phyloP scores from a whole-genome alignment of 2,888 invertebrate genomes.

The Charanyca ferruginea region DNA sequence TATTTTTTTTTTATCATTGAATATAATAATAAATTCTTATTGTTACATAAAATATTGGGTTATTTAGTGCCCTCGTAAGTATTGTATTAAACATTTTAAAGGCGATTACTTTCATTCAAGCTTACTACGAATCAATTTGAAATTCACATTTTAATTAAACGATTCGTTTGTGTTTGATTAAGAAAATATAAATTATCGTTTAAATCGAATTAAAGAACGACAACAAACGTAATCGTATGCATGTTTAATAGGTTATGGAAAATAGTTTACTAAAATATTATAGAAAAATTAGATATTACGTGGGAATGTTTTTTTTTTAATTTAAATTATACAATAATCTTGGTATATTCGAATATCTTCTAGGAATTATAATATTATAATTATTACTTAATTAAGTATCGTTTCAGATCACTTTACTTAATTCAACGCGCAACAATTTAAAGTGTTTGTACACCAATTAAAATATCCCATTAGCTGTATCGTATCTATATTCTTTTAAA shows the following conservation, averaged over 20 bases:
- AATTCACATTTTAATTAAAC: slow-evolving; percentile 68
- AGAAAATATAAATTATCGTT: slow-evolving; percentile 52
- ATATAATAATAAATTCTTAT: slow-evolving; percentile 46
- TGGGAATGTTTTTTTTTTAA: slow-evolving; percentile 10
- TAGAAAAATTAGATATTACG: too few relatives aligned
- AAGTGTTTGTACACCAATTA: slow-evolving; percentile 71
- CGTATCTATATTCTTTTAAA: slow-evolving; percentile 75
- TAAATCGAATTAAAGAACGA: slow-evolving; percentile 39
- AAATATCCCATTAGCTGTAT: slow-evolving; percentile 77
- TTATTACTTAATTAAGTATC: slow-evolving; percentile 48
- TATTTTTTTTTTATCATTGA: slow-evolving; percentile 45
- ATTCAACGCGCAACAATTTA: slow-evolving; percentile 52
- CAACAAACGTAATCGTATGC: slow-evolving; percentile 31
- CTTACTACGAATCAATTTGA: slow-evolving; percentile 57
- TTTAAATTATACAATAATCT: slow-evolving; percentile 2
- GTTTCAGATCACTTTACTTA: slow-evolving; percentile 40
- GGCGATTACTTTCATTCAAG: slow-evolving; percentile 49
- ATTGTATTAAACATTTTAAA: slow-evolving; percentile 42
- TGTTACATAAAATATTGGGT: slow-evolving; percentile 54
- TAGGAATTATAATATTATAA: slow-evolving; percentile 24
- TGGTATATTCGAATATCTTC: slow-evolving; percentile 4
- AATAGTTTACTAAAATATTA: neutral
- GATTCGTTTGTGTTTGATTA: slow-evolving; percentile 55
- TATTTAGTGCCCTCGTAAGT: slow-evolving; percentile 35
- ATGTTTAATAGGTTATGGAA: slow-evolving; percentile 27